phyloP scores from a whole-genome alignment of 2,888 invertebrate genomes.

The Mylabris sibirica region DNA sequence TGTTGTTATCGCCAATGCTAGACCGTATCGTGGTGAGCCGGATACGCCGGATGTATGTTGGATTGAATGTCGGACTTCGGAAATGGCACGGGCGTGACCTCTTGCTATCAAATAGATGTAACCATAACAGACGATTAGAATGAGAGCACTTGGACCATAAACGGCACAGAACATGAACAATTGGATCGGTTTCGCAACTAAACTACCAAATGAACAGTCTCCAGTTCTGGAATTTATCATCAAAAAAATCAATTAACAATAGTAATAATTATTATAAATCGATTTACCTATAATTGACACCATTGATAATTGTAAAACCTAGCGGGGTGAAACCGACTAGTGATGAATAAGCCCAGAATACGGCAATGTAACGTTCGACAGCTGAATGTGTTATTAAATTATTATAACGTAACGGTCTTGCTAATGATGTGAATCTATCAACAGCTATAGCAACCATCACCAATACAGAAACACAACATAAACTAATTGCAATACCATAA shows the following conservation, averaged over 20 bases:
- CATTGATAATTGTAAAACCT: slow-evolving; percentile 60
- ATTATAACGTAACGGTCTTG: slow-evolving; percentile 69
- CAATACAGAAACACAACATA: slow-evolving; percentile 68
- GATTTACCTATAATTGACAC: slow-evolving; percentile 49
- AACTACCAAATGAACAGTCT: slow-evolving; percentile 63
- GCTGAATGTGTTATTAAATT: slow-evolving; percentile 70
- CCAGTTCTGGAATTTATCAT: slow-evolving; percentile 50
- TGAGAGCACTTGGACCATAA: slow-evolving; percentile 68
- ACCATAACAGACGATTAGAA: slow-evolving; percentile 68
- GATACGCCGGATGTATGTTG: slow-evolving; percentile 56
- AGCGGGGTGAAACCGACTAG: slow-evolving; percentile 66
- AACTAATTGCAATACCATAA: slow-evolving; percentile 66
- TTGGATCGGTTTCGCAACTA: slow-evolving; percentile 65
- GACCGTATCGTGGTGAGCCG: slow-evolving; percentile 66
- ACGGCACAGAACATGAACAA: slow-evolving; percentile 67
- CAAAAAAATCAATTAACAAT: not conserved
- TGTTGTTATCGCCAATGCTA: slow-evolving; percentile 70
- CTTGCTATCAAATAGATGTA: slow-evolving; percentile 71
- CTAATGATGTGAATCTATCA: slow-evolving; percentile 69
- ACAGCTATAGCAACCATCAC: slow-evolving; percentile 70
- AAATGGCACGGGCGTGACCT: slow-evolving; percentile 70
- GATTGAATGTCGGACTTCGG: slow-evolving; percentile 67
- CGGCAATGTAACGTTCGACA: slow-evolving; percentile 66
- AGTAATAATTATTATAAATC: not conserved
- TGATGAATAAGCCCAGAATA: slow-evolving; percentile 68